phyloP scores from a whole-genome alignment of 2,888 invertebrate species.

The Trachelus stipa region DNA sequence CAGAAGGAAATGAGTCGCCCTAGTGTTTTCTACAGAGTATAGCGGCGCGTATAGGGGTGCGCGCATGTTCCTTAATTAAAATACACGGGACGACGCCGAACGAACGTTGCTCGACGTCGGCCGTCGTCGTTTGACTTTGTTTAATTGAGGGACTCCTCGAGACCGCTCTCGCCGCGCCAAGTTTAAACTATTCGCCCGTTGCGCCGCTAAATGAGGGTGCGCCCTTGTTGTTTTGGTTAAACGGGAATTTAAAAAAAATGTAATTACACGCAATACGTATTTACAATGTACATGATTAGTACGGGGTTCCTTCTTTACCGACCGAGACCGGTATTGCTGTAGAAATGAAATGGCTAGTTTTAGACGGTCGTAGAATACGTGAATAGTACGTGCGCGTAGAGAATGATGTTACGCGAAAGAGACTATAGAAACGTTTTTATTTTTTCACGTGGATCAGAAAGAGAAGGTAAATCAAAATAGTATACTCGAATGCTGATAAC shows the following conservation, averaged over 20 bases:
- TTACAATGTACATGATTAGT: background rate
- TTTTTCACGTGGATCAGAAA: background rate
- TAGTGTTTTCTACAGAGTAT: constrained; percentile 26
- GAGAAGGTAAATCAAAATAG: too few relatives aligned
- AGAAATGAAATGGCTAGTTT: background rate
- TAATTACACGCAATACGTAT: background rate
- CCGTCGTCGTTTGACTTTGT: background rate
- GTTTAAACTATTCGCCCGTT: background rate
- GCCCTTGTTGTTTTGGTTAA: background rate
- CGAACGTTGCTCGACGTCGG: background rate
- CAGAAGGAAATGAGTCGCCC: constrained; percentile 16
- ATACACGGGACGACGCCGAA: constrained; percentile 10
- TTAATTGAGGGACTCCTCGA: background rate
- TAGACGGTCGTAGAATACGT: background rate
- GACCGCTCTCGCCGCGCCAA: too few relatives aligned
- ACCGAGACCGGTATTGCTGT: background rate
- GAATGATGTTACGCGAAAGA: background rate
- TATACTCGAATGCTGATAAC: background rate
- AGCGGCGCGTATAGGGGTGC: background rate
- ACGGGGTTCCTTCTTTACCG: background rate
- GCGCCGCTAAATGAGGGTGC: background rate
- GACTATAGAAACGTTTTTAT: background rate
- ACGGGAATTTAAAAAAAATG: background rate
- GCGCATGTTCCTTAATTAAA: constrained; percentile 48
- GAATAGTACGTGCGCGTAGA: constrained; percentile 16